Evolutionary conservation across 2,113 vertebrate genomes (phyloP).

Genomic region (Malurus elegans): DNA sequence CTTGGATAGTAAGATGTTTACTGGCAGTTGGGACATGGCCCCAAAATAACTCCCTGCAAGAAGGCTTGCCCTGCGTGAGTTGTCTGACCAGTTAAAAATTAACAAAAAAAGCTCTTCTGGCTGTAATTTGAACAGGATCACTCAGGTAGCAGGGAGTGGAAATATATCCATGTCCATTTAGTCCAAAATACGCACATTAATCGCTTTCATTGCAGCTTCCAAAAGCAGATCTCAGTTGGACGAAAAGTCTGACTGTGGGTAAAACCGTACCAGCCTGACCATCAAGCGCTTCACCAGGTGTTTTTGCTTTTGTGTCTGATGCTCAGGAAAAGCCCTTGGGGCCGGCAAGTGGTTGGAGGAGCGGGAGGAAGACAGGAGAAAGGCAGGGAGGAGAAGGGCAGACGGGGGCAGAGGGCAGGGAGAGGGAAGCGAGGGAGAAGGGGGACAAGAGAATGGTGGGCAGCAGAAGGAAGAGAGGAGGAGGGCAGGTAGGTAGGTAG

Average conservation of each 20-base stretch:
- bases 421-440: background rate
- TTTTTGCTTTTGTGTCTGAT: background rate
- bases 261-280: background rate
- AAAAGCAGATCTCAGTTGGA: background rate
- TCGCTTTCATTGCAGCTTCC: background rate
- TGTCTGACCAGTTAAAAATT: background rate
- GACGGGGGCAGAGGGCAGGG: too few relatives aligned
- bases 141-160: background rate
- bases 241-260: background rate
- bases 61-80: background rate
- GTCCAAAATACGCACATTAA: background rate
- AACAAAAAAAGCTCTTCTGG: background rate
- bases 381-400: background rate
- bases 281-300: background rate
- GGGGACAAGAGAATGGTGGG: background rate
- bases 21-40: background rate
- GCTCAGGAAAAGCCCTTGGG: too few relatives aligned
- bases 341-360: background rate
- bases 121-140: background rate
- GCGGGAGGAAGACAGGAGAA: too few relatives aligned
- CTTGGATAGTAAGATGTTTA: background rate
- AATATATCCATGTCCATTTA: rapidly evolving
- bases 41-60: background rate
- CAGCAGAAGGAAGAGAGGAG: background rate
- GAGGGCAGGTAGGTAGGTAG: too few relatives aligned